phyloP scores from a whole-genome alignment of 2,888 invertebrate species.

The Tolmerus cingulatus region DNA sequence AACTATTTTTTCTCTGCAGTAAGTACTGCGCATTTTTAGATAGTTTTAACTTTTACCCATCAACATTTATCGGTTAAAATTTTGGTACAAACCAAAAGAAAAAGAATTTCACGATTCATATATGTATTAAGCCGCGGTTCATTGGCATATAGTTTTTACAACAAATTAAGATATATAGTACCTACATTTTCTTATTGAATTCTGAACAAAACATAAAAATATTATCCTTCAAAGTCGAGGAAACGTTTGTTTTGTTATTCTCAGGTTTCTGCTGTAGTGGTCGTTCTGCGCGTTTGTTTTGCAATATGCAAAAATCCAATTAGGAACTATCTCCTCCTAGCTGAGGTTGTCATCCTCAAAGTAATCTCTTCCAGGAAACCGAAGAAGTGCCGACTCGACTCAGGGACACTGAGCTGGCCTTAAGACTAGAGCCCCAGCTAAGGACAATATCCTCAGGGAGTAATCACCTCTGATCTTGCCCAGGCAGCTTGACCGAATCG shows the following conservation, averaged over 20 bases:
- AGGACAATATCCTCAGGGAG: background rate
- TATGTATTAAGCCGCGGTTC: background rate
- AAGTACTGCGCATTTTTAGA: too few relatives aligned
- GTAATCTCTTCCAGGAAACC: background rate
- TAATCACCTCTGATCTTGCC: constrained; percentile 28
- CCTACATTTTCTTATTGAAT: background rate
- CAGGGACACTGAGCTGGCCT: background rate
- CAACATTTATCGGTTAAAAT: too few relatives aligned
- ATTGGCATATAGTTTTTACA: background rate
- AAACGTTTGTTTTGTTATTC: background rate
- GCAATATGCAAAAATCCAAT: background rate
- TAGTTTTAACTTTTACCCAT: too few relatives aligned
- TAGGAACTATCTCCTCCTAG: background rate
- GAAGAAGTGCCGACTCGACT: background rate
- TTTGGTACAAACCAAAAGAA: too few relatives aligned
- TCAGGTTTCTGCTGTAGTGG: background rate
- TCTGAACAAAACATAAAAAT: background rate
- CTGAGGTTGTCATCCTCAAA: background rate
- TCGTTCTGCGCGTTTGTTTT: background rate
- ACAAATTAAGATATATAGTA: background rate
- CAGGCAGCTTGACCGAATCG: constrained; percentile 16
- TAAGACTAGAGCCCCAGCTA: background rate
- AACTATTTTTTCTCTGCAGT: too few relatives aligned
- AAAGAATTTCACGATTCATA: too few relatives aligned
- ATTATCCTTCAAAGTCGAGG: background rate